Conservation (phyloP, 2,888 invertebrate species). For the Trachelus stipa region DNA sequence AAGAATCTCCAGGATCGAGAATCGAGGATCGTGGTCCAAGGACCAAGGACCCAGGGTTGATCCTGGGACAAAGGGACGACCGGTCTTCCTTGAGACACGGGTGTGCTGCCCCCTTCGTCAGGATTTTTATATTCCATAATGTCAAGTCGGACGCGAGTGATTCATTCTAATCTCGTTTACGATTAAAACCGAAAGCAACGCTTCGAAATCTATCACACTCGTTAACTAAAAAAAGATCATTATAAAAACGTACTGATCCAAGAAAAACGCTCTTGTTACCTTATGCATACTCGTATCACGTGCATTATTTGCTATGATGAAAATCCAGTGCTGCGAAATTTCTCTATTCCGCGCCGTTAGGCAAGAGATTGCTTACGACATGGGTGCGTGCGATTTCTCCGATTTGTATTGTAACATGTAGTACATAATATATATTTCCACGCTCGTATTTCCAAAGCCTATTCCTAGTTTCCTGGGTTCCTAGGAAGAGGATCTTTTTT, state of each 20-base stretch:
- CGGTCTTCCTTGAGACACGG: slow-evolving; percentile 48
- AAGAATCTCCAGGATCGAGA: slow-evolving; percentile 36
- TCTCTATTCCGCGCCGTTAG: background rate
- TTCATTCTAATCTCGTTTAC: background rate
- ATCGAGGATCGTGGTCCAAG: slow-evolving; percentile 37
- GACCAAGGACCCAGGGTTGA: slow-evolving; percentile 38
- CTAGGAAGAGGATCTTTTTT: background rate
- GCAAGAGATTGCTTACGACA: background rate
- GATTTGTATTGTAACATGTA: background rate
- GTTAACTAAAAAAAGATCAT: background rate
- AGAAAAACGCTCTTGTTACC: background rate
- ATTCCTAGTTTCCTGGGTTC: background rate
- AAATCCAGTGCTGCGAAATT: background rate
- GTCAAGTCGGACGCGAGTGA: background rate
- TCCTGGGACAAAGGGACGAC: slow-evolving; percentile 56
- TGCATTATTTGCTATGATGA: background rate
- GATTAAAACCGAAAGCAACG: background rate
- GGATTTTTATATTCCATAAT: slow-evolving; percentile 40
- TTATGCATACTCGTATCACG: background rate
- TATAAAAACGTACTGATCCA: background rate
- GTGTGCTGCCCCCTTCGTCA: background rate
- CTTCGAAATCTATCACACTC: background rate
- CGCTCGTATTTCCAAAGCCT: background rate
- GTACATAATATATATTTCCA: background rate
- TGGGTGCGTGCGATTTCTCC: background rate